Conservation (phyloP, 2,888 invertebrate genomes). For the Folsomia manolachei region DNA sequence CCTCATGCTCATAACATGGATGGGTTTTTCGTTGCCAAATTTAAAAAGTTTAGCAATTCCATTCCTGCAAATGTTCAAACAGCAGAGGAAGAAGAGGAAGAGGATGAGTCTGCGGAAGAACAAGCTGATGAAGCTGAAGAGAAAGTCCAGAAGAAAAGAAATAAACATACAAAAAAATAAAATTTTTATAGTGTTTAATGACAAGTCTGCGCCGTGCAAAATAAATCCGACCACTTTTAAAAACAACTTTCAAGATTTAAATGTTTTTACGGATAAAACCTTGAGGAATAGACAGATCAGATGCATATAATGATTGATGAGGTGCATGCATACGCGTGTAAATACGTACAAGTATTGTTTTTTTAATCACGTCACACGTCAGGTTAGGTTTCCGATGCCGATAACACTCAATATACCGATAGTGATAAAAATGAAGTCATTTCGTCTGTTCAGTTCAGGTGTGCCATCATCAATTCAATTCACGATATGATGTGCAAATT, state of each 20-base stretch:
- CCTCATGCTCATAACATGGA: slow-evolving; percentile 99
- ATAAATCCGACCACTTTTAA: background rate
- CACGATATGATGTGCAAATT: too few relatives aligned
- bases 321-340: background rate
- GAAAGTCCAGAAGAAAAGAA: background rate
- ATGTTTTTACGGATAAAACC: background rate
- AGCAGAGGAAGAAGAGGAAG: slow-evolving; percentile 27
- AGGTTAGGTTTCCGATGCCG: too few relatives aligned
- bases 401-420: background rate
- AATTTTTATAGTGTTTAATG: background rate
- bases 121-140: slow-evolving; percentile 9
- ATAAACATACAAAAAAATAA: slow-evolving; percentile 10
- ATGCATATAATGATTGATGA: background rate
- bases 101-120: slow-evolving; percentile 25
- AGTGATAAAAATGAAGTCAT: background rate
- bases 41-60: slow-evolving; percentile 90
- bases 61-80: slow-evolving; percentile 54
- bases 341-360: too few relatives aligned
- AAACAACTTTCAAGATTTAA: background rate
- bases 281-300: too few relatives aligned
- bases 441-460: too few relatives aligned
- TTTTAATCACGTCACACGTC: background rate
- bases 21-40: slow-evolving; percentile 97
- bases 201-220: background rate
- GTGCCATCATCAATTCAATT: too few relatives aligned